phyloP scores from a whole-genome alignment of 2,113 vertebrate genomes.

The Nesoenas mayeri region DNA sequence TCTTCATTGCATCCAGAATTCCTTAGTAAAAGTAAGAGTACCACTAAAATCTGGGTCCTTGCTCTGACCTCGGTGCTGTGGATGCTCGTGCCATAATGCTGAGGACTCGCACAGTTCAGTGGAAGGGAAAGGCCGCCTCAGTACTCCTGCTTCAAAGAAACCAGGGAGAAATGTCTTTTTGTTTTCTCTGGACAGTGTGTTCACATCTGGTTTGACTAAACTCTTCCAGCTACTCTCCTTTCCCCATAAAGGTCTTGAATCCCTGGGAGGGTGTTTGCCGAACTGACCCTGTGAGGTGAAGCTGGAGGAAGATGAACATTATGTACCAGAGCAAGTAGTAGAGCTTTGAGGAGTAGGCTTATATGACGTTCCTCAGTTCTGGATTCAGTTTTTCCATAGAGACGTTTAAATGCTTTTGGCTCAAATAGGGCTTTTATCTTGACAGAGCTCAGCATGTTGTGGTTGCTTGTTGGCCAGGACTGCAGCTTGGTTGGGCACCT shows the following conservation, averaged over 20 bases:
- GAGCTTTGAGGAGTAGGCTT: conserved; percentile 1
- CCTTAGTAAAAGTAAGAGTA: background rate
- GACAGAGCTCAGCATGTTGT: conserved; percentile 22
- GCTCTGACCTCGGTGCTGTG: rapidly evolving
- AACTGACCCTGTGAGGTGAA: conserved; percentile 66
- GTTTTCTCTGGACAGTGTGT: conserved; percentile 21
- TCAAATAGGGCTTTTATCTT: conserved; percentile 9
- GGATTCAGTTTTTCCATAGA: conserved; percentile 29
- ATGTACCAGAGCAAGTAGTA: conserved; percentile 29
- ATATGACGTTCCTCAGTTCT: background rate
- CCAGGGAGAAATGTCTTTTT: background rate
- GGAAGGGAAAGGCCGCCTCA: background rate
- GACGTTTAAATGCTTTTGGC: conserved; percentile 8
- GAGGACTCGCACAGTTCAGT: background rate
- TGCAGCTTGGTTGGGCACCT: conserved; percentile 21
- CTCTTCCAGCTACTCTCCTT: conserved; percentile 9
- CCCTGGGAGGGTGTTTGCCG: conserved; percentile 62
- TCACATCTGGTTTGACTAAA: conserved; percentile 75
- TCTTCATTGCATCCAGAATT: background rate
- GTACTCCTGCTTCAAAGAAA: conserved; percentile 11
- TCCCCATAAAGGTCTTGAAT: conserved; percentile 69
- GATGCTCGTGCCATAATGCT: background rate
- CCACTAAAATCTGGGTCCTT: background rate
- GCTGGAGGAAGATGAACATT: conserved; percentile 68
- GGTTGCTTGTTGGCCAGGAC: conserved; percentile 13